Evolutionary conservation across 2,888 invertebrate species (phyloP).

Genomic region (Yponomeuta cagnagella): DNA sequence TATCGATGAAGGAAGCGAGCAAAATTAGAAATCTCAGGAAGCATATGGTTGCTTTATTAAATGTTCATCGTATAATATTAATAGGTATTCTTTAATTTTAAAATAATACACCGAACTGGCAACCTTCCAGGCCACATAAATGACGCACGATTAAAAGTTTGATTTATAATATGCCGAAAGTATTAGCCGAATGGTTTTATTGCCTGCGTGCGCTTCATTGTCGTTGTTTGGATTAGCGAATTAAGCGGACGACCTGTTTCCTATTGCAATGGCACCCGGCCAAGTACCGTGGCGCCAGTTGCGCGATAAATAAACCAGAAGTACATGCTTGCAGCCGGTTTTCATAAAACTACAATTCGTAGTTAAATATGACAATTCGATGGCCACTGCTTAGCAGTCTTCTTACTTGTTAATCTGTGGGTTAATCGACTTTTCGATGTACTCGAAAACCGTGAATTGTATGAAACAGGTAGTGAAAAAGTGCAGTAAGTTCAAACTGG

Average conservation of each 20-base stretch:
- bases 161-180: conserved; percentile 10
- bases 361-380: no score
- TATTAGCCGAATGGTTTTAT: conserved; percentile 6
- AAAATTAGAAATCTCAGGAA: background rate
- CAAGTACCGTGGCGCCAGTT: conserved; percentile 62
- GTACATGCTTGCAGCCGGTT: background rate
- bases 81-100: background rate
- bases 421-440: no score
- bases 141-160: conserved; percentile 6
- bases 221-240: conserved; percentile 45
- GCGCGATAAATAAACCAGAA: conserved; percentile 25
- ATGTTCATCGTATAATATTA: background rate
- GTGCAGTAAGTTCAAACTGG: no score
- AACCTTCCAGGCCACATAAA: background rate
- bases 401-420: no score
- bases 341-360: no score
- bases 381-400: no score
- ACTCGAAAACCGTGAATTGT: no score
- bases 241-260: conserved; percentile 45
- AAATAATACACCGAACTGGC: background rate
- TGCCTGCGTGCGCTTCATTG: conserved; percentile 16
- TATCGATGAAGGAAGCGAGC: background rate
- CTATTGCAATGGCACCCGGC: conserved; percentile 58
- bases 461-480: no score
- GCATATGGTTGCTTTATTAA: background rate